These are phyloP conservation scores for Tupaia chinensis DNA, from an alignment of 2,113 vertebrate species.

Conservation along the genomic window DNA sequence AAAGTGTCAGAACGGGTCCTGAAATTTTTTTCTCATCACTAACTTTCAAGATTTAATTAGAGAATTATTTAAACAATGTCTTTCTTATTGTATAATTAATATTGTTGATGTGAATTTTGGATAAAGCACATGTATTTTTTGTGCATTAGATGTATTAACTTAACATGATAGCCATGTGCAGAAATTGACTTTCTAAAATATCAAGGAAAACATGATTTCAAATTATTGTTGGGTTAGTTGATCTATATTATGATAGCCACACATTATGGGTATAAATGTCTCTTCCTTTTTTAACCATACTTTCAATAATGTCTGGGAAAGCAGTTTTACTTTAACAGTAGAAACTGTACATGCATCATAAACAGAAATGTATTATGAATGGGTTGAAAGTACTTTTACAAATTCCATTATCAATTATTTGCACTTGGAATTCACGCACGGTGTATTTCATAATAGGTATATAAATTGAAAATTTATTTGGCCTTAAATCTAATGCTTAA, in stretches of 20 bases:
- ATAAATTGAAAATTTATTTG: neutral
- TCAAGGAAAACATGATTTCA: neutral
- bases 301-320: neutral
- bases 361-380: neutral
- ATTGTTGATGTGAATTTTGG: neutral
- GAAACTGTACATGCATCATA: neutral
- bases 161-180: neutral
- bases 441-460: neutral
- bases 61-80: neutral
- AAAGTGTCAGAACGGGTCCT: neutral
- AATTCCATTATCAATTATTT: neutral
- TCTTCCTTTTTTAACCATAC: neutral
- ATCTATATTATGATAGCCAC: neutral
- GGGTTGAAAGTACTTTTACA: neutral
- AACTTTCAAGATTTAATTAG: constrained; percentile 15
- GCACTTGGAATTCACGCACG: neutral
- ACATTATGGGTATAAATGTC: neutral
- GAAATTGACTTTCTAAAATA: constrained; percentile 1
- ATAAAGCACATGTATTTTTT: neutral
- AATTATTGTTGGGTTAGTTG: neutral
- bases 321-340: neutral
- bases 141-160: neutral
- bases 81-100: neutral
- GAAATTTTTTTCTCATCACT: neutral
- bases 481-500: constrained; percentile 1